Percentiles rank a stretch among this genome's conserved stretches.
Evolutionary conservation across 2,888 invertebrate genomes (phyloP).

Genomic region (Gerris lacustris): DNA sequence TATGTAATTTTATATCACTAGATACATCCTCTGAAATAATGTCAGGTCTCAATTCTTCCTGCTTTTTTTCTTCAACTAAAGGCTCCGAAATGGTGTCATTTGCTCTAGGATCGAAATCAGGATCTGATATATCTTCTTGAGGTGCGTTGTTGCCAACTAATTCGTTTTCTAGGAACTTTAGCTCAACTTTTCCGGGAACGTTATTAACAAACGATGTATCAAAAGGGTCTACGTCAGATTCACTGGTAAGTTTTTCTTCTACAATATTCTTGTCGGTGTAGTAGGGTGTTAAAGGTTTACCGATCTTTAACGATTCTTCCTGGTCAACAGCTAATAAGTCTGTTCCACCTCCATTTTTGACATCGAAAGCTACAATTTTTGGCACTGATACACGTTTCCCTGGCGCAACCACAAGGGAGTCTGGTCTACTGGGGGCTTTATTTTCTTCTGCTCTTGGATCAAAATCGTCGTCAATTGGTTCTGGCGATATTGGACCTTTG

Average conservation of each 20-base stretch:
- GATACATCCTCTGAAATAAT: conserved; percentile 32
- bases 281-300: conserved; percentile 69
- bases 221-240: conserved; percentile 46
- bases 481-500: conserved; percentile 32
- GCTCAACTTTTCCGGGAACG: conserved; percentile 58
- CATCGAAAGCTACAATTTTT: conserved; percentile 31
- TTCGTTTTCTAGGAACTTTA: conserved; percentile 67
- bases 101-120: conserved; percentile 47
- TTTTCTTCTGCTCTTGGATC: conserved; percentile 60
- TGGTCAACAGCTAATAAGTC: conserved; percentile 46
- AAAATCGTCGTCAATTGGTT: conserved; percentile 59
- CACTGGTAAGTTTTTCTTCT: conserved; percentile 21
- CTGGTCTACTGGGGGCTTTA: conserved; percentile 24
- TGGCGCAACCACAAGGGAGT: conserved; percentile 21
- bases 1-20: conserved; percentile 28
- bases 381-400: conserved; percentile 29
- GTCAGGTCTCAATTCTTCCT: conserved; percentile 35
- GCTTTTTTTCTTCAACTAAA: conserved; percentile 13
- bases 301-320: conserved; percentile 45
- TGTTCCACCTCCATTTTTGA: conserved; percentile 42
- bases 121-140: conserved; percentile 51
- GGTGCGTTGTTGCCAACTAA: conserved; percentile 37
- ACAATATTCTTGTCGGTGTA: conserved; percentile 42
- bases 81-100: neutral
- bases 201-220: conserved; percentile 51